Conservation (phyloP, 2,888 invertebrate species). For the Nysson spinosus region DNA sequence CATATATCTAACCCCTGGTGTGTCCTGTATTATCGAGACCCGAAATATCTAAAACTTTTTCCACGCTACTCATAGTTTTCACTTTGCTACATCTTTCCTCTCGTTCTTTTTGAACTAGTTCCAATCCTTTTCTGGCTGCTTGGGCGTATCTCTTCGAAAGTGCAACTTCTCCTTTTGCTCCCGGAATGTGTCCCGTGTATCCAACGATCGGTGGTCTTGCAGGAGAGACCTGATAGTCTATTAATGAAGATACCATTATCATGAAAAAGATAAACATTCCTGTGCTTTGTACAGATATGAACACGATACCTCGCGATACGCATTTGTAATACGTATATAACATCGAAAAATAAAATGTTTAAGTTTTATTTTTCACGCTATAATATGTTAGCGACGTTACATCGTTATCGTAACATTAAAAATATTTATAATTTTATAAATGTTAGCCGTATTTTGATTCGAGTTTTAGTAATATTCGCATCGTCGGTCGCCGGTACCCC, state of each 20-base stretch:
- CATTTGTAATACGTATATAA: no score
- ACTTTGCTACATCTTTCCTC: conserved; percentile 73
- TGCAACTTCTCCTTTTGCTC: conserved; percentile 83
- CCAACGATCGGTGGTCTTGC: conserved; percentile 86
- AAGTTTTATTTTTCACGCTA: no score
- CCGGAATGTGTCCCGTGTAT: conserved; percentile 86
- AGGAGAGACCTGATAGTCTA: conserved; percentile 82
- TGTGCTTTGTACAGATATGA: no score
- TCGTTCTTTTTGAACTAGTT: conserved; percentile 80
- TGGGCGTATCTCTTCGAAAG: conserved; percentile 84
- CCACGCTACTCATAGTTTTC: conserved; percentile 39
- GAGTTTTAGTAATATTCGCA: no score
- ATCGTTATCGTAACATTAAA: no score
- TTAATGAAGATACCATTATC: conserved; percentile 34
- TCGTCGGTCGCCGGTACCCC: no score
- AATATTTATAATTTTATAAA: no score
- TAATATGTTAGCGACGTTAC: no score
- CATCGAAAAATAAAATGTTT: no score
- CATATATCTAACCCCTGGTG: conserved; percentile 20
- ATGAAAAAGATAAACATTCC: neutral
- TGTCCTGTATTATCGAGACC: conserved; percentile 53
- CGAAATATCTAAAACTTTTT: conserved; percentile 57
- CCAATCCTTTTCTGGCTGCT: conserved; percentile 83
- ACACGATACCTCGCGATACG: no score
- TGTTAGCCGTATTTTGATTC: no score